Evolutionary conservation across 2,113 vertebrate species (phyloP).

Genomic region (Coturnix japonica): DNA sequence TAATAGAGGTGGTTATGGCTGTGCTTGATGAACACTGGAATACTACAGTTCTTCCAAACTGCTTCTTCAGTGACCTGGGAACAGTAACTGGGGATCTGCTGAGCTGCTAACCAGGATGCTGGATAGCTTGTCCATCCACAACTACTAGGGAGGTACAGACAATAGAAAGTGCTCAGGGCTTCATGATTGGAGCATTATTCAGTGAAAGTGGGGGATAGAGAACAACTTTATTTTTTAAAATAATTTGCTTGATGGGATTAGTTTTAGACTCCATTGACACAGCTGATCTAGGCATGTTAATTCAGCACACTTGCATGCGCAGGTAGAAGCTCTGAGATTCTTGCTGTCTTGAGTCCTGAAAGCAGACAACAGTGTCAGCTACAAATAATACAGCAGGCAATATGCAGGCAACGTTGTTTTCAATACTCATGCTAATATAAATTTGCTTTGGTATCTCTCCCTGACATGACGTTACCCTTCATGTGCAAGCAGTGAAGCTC

Average conservation of each 20-base stretch:
- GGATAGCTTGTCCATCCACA: neutral
- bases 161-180: neutral
- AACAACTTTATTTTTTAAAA: neutral
- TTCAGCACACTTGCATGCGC: neutral
- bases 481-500: neutral
- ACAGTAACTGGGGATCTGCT: neutral
- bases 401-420: neutral
- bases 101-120: neutral
- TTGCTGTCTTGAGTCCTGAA: slow-evolving; percentile 1
- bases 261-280: neutral
- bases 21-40: neutral
- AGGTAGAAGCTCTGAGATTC: neutral
- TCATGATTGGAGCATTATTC: neutral
- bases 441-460: slow-evolving; percentile 43
- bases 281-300: neutral
- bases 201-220: neutral
- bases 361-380: neutral
- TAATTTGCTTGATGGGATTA: slow-evolving; percentile 7
- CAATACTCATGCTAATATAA: slow-evolving; percentile 7
- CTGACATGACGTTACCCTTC: neutral
- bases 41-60: neutral
- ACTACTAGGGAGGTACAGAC: neutral
- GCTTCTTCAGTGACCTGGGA: neutral
- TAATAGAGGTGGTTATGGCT: neutral
- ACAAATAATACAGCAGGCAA: slow-evolving; percentile 8